A percentile compares a stretch with the other conserved stretches of the same genome.
These are phyloP conservation scores for Drosophila antonietae DNA, from an alignment of 2,888 invertebrate genomes.

Conservation along the genomic window DNA sequence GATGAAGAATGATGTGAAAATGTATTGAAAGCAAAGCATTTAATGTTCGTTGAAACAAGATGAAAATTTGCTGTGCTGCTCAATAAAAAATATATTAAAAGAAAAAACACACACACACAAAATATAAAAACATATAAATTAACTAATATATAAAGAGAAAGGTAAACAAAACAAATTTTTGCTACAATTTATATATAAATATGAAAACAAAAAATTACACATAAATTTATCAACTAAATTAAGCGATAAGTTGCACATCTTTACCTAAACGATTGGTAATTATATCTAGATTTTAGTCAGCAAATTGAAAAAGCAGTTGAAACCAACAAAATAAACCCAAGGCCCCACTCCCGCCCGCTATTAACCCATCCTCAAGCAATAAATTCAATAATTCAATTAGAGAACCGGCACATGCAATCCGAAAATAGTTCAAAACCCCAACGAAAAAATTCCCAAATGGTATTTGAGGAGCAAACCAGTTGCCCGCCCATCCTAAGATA, in stretches of 20 bases:
- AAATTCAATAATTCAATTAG: slow-evolving; percentile 10
- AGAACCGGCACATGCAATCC: slow-evolving; percentile 48
- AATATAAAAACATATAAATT: slow-evolving; percentile 27
- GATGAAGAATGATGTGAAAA: slow-evolving; percentile 23
- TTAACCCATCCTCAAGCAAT: slow-evolving; percentile 15
- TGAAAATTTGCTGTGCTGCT: slow-evolving; percentile 83
- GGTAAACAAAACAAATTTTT: slow-evolving; percentile 43
- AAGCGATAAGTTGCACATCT: slow-evolving; percentile 79
- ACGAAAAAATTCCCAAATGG: slow-evolving; percentile 9
- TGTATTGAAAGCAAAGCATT: slow-evolving; percentile 70
- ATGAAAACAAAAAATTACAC: slow-evolving; percentile 30
- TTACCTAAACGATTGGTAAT: slow-evolving; percentile 82
- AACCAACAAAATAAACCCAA: slow-evolving; percentile 14
- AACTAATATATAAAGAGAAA: slow-evolving; percentile 45
- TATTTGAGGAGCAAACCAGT: slow-evolving; percentile 31
- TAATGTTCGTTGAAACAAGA: slow-evolving; percentile 62
- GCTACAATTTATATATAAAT: slow-evolving; percentile 64
- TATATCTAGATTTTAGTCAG: slow-evolving; percentile 75
- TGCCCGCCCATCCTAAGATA: slow-evolving; percentile 53
- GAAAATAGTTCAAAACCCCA: slow-evolving; percentile 13
- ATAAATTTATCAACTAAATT: slow-evolving; percentile 55
- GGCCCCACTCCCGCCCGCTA: slow-evolving; percentile 10
- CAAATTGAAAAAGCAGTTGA: slow-evolving; percentile 38
- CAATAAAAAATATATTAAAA: slow-evolving; percentile 76
- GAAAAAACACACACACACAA: slow-evolving; percentile 62